Conservation (phyloP, 2,113 vertebrate species). For the Platysteira castanea region DNA sequence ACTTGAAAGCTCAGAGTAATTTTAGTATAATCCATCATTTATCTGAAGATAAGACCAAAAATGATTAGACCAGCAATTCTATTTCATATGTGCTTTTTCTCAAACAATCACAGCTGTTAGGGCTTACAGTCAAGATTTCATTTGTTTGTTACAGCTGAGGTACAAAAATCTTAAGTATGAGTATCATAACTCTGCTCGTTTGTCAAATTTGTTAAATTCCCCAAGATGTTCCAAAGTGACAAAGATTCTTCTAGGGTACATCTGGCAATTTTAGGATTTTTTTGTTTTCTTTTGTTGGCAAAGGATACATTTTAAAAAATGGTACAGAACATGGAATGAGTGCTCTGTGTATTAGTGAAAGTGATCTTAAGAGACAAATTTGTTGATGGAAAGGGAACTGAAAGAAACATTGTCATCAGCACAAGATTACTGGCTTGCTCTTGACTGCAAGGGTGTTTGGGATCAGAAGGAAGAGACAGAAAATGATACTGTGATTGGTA, state of each 20-base stretch:
- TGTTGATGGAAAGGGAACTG: not conserved
- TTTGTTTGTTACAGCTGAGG: not conserved
- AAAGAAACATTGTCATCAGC: not conserved
- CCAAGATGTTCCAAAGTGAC: not conserved
- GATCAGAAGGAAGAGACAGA: not conserved
- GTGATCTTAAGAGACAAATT: not conserved
- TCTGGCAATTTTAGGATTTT: not conserved
- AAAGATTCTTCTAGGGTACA: not conserved
- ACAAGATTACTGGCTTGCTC: not conserved
- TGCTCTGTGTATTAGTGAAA: not conserved
- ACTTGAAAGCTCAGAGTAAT: slow-evolving; percentile 38
- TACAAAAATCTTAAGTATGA: not conserved
- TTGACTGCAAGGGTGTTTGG: not conserved
- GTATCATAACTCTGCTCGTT: not conserved
- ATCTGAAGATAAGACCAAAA: slow-evolving; percentile 22
- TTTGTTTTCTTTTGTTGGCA: not conserved
- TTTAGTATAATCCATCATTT: slow-evolving; percentile 31
- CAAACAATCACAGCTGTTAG: not conserved
- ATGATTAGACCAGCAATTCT: not conserved
- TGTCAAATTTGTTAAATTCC: not conserved
- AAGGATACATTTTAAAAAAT: not conserved
- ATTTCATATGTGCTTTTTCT: not conserved
- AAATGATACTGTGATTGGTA: not conserved
- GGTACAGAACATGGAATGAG: not conserved
- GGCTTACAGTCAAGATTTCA: not conserved